Base-by-base conservation (phyloP, 2,797 vertebrate genomes). In the Sebastes kiyomatsui region DNA sequence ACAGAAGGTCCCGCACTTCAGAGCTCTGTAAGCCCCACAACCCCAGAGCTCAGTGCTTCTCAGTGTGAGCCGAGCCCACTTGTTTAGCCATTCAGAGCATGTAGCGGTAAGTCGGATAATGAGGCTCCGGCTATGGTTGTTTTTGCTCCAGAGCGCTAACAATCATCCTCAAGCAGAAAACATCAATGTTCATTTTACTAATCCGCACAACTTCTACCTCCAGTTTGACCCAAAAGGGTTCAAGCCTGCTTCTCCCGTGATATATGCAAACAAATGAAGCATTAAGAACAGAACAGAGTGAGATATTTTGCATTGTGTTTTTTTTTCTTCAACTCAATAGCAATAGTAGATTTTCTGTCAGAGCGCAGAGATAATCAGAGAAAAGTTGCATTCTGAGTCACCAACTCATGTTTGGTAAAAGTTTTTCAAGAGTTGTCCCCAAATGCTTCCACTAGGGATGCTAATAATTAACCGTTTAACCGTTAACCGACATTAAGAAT, bases 1-100 rank as follows among this genome's bases (percentile, higher is more conserved):
- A 84, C 84, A 75, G 79, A 80, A 80, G 87, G 84, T 85, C 22
- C 3, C 69, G 82, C 90, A 68, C 91, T 82, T 72, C 85, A 54
- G 82, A 80, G 79, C 82, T 75, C 65, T 20, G 0, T 69, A 56
- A 80, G 79, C 33, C 67, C 65, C 66, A 38, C 65, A 79, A 62
- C 82, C 38, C 72, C 80, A 56, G 76, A 90, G 87, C 81, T 80
- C 82, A 86, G 85, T n/a, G 70, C 60, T 8, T 23, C 83, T 74
- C 72, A 28, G 62, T 35, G 3, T 2, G 79, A 84, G 80, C 65
- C 7, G 1, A 38, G 55, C 20, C 3, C 7, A 30, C 65, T 62
- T 32, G 14, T 77, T 92, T 74, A 78, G 20, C 66, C 25, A 75
- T 84, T 72, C 89, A 52, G 59, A 77, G 67, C 84, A 46, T 71